phyloP scores from a whole-genome alignment of 2,797 vertebrate species.

The Sciaenops ocellatus region DNA sequence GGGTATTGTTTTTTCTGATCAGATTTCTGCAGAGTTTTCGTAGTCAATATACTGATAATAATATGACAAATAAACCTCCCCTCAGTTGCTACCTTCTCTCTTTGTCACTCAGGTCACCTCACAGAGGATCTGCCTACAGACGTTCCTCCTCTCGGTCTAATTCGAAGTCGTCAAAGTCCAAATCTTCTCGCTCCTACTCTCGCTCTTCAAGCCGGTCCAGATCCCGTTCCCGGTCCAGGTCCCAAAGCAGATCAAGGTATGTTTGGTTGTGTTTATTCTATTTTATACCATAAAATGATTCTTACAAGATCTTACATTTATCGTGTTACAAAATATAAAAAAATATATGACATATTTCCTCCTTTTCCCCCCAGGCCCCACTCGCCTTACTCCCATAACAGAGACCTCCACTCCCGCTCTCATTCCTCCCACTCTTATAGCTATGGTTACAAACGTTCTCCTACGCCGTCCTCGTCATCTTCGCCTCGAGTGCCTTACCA shows the following conservation, averaged over 20 bases:
- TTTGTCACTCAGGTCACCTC: slow-evolving; percentile 89
- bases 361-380: slow-evolving; percentile 51
- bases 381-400: slow-evolving; percentile 88
- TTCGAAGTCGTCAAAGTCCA: slow-evolving; percentile 89
- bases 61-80: neutral
- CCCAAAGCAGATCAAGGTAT: slow-evolving; percentile 85
- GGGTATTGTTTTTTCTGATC: neutral
- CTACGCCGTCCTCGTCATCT: slow-evolving; percentile 89
- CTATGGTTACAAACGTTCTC: slow-evolving; percentile 92
- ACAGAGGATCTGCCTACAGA: slow-evolving; percentile 90
- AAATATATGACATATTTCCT: neutral
- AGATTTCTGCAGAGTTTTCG: neutral
- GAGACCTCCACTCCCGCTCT: slow-evolving; percentile 84
- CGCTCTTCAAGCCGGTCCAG: slow-evolving; percentile 90
- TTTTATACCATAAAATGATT: neutral
- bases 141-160: slow-evolving; percentile 91
- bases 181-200: slow-evolving; percentile 89
- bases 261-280: slow-evolving; percentile 37
- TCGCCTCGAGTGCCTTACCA: slow-evolving; percentile 76
- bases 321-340: neutral
- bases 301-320: neutral
- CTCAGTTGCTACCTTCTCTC: slow-evolving; percentile 29
- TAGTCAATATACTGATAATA: neutral
- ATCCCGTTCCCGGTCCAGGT: slow-evolving; percentile 93
- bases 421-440: slow-evolving; percentile 89